Conservation (phyloP, 2,888 invertebrate species). For the Pseudanteris insignis region DNA sequence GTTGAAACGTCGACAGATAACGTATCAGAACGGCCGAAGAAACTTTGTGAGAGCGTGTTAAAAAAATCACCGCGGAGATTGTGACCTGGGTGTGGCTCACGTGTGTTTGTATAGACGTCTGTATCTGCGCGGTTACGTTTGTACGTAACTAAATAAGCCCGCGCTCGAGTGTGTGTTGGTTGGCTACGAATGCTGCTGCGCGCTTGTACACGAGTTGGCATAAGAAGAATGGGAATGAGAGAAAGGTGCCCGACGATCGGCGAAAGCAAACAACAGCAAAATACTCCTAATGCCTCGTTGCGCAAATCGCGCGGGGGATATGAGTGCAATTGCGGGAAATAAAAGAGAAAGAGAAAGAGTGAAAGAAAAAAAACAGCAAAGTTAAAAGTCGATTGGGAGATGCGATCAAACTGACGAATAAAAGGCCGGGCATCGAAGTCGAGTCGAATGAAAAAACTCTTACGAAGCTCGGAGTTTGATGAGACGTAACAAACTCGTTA, state of each 20-base stretch:
- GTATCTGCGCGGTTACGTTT: not conserved
- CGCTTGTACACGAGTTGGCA: conserved; percentile 15
- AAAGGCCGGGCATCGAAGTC: too few species aligned
- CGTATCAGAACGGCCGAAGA: conserved; percentile 30
- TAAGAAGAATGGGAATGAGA: conserved; percentile 44
- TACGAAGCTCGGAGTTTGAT: conserved; percentile 21
- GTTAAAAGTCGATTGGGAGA: too few species aligned
- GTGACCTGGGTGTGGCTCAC: conserved; percentile 45
- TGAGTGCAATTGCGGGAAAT: not conserved
- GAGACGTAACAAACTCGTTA: conserved; percentile 37
- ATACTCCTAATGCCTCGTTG: conserved; percentile 37
- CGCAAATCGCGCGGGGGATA: conserved; percentile 21
- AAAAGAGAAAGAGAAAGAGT: too few species aligned
- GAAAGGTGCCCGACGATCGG: conserved; percentile 35
- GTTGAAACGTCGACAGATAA: conserved; percentile 18
- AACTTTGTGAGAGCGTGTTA: conserved; percentile 37
- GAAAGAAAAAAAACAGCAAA: too few species aligned
- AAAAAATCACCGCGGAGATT: conserved; percentile 37
- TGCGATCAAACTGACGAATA: too few species aligned
- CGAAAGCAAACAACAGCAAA: conserved; percentile 42
- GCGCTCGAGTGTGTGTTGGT: not conserved
- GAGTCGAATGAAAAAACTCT: too few species aligned
- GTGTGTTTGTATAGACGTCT: conserved; percentile 6
- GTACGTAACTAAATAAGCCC: not conserved
- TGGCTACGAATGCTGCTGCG: too few species aligned